These are phyloP conservation scores for Ptychoptera contaminata DNA, from an alignment of 2,888 invertebrate species.

Conservation along the genomic window DNA sequence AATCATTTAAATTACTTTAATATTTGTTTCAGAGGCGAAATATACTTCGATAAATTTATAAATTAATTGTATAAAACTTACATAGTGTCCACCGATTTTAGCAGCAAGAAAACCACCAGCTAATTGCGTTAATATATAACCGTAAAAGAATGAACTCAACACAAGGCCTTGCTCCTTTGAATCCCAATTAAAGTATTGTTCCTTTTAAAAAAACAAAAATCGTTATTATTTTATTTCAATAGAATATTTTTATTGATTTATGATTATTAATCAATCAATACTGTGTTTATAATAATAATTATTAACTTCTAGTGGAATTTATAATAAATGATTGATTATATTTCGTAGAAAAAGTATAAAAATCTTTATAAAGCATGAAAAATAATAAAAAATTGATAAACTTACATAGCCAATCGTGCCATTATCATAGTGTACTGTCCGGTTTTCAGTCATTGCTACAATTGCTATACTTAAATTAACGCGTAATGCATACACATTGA, in stretches of 20 bases:
- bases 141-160: constrained; percentile 78
- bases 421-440: constrained; percentile 40
- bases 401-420: constrained; percentile 45
- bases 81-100: constrained; percentile 68
- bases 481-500: constrained; percentile 66
- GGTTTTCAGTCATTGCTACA: constrained; percentile 76
- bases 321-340: no score
- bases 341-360: no score
- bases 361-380: no score
- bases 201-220: constrained; percentile 26
- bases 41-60: no score
- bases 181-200: constrained; percentile 69
- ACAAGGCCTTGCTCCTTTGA: constrained; percentile 60
- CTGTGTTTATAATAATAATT: no score
- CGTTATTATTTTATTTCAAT: no score
- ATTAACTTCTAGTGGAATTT: no score
- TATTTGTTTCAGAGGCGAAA: no score
- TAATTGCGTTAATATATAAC: constrained; percentile 70
- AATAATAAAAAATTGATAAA: constrained; percentile 9
- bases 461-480: constrained; percentile 87
- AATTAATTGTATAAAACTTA: constrained; percentile 13
- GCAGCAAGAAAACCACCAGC: constrained; percentile 72
- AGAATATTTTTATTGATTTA: no score
- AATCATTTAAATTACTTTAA: no score
- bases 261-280: no score